These are phyloP conservation scores for Dioctria rufipes DNA, from an alignment of 2,888 invertebrate genomes.

Conservation along the genomic window DNA sequence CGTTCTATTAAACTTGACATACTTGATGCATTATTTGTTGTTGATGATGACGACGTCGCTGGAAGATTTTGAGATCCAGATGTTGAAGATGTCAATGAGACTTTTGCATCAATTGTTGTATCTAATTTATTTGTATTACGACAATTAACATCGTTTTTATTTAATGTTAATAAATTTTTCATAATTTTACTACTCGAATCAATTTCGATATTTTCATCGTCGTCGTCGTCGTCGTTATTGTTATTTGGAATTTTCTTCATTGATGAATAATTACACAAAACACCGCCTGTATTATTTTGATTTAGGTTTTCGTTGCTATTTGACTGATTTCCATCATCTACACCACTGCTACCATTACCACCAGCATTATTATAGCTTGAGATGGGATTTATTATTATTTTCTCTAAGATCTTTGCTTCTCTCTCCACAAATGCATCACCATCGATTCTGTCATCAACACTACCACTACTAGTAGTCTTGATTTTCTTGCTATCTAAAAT, in stretches of 20 bases:
- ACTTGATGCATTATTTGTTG: neutral
- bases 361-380: neutral
- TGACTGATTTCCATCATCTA: too few species aligned
- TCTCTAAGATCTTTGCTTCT: slow-evolving; percentile 3
- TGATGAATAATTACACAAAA: slow-evolving; percentile 53
- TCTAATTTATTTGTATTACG: neutral
- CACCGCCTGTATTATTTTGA: neutral
- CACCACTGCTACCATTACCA: too few species aligned
- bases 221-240: neutral
- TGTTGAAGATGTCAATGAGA: neutral
- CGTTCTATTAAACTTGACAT: slow-evolving; percentile 53
- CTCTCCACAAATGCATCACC: neutral
- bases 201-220: too few species aligned
- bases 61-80: slow-evolving; percentile 19
- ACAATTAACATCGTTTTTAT: too few species aligned
- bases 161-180: too few species aligned
- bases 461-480: neutral
- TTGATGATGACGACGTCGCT: neutral
- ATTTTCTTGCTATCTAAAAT: slow-evolving; percentile 50
- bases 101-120: neutral
- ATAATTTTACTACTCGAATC: too few species aligned
- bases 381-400: neutral
- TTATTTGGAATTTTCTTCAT: slow-evolving; percentile 37
- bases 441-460: neutral
- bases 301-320: neutral